phyloP scores from a whole-genome alignment of 2,888 invertebrate genomes.

The Limnephilus marmoratus region DNA sequence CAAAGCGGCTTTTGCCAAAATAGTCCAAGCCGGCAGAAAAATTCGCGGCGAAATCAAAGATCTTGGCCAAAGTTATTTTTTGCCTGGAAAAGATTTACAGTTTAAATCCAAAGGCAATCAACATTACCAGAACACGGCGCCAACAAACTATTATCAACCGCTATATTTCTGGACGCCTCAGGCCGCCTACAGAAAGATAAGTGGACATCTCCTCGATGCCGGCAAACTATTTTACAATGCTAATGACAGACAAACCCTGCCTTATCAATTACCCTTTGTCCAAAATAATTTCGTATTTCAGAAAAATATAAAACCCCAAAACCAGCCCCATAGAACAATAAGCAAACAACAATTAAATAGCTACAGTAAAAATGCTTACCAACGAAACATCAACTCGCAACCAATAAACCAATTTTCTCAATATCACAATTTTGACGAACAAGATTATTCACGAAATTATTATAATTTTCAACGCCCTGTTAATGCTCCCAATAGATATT shows the following conservation, averaged over 20 bases:
- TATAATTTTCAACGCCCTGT: background rate
- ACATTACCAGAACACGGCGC: background rate
- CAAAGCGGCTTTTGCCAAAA: conserved; percentile 74
- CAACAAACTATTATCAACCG: background rate
- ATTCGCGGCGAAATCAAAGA: background rate
- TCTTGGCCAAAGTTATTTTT: background rate
- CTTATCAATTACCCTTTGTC: background rate
- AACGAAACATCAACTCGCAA: background rate
- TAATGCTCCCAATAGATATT: background rate
- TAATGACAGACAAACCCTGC: too few species aligned
- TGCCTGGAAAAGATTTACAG: background rate
- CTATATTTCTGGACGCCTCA: background rate
- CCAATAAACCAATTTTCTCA: background rate
- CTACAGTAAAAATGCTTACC: background rate
- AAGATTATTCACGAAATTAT: background rate
- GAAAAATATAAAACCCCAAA: conserved; percentile 12
- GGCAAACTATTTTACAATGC: too few species aligned
- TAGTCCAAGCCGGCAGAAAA: conserved; percentile 75
- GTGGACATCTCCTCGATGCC: too few species aligned
- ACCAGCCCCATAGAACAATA: background rate
- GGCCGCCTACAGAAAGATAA: background rate
- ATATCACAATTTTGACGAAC: background rate
- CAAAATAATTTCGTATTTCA: background rate
- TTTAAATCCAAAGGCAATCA: conserved; percentile 24
- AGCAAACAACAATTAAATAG: background rate